These are phyloP conservation scores for Tetramorium simillimum DNA, from an alignment of 1,140 invertebrate species.

Conservation along the genomic window DNA sequence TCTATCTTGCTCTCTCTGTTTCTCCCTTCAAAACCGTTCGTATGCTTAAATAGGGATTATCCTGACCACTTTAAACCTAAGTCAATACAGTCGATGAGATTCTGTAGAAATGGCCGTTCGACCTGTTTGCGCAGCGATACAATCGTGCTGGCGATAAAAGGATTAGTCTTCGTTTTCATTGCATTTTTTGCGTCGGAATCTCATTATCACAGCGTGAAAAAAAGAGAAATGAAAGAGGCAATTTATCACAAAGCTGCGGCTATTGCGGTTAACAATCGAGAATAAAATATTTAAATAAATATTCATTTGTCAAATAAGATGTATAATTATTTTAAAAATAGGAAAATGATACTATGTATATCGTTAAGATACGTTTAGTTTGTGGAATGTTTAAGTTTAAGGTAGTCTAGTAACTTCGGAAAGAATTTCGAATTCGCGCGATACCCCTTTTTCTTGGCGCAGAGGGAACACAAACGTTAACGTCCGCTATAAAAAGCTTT, in stretches of 20 bases:
- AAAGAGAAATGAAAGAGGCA: background rate
- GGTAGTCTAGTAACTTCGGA: background rate
- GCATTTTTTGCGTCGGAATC: background rate
- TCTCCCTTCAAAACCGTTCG: background rate
- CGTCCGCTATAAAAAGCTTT: slow-evolving; percentile 34
- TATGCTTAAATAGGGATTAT: slow-evolving; percentile 39
- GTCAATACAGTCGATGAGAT: slow-evolving; percentile 38
- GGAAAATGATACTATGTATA: background rate
- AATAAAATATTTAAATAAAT: background rate
- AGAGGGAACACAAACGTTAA: slow-evolving; percentile 18
- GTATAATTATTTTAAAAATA: background rate
- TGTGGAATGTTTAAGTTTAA: background rate
- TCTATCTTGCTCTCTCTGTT: background rate
- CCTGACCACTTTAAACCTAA: slow-evolving; percentile 20
- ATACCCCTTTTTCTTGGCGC: background rate
- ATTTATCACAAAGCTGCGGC: background rate
- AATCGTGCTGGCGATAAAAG: slow-evolving; percentile 11
- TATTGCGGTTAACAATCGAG: background rate
- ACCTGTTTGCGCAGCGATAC: slow-evolving; percentile 27
- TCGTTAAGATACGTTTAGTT: background rate
- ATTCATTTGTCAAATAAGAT: background rate
- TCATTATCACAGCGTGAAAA: slow-evolving; percentile 3
- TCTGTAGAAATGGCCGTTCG: slow-evolving; percentile 21
- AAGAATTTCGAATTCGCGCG: background rate
- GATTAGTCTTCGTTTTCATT: background rate